A percentile compares a stretch with the other conserved stretches of the same genome.
Evolutionary conservation across 1,140 invertebrate species (phyloP).

Genomic region (Eubasilissa regina): DNA sequence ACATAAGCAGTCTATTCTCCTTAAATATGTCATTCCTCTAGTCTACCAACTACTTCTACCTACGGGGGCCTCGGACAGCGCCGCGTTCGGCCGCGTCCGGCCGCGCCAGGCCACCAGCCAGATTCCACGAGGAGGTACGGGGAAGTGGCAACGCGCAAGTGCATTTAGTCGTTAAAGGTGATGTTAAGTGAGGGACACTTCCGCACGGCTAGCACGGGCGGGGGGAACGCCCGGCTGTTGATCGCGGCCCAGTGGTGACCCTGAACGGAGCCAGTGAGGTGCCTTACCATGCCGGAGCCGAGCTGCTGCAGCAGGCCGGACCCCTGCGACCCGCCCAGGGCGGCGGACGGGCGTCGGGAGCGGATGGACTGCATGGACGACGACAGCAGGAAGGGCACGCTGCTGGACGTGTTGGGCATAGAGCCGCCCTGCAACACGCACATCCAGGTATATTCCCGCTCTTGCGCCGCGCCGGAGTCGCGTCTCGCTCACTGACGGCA

Average conservation of each 20-base stretch:
- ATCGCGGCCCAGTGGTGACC: conserved; percentile 74
- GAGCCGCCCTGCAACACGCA: conserved; percentile 79
- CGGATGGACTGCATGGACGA: conserved; percentile 88
- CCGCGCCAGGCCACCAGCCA: neutral
- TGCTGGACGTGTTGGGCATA: conserved; percentile 90
- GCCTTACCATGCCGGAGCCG: conserved; percentile 90
- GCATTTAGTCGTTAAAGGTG: conserved; percentile 71
- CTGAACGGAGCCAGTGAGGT: conserved; percentile 78
- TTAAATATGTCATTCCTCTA: conserved; percentile 52
- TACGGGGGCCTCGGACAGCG: neutral
- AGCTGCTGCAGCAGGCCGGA: conserved; percentile 86
- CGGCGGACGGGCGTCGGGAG: conserved; percentile 82
- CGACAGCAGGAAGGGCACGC: conserved; percentile 86
- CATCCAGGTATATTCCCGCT: neutral
- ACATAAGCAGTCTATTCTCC: conserved; percentile 39
- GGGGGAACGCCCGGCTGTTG: conserved; percentile 78
- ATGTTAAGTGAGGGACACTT: conserved; percentile 82
- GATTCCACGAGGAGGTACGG: no score
- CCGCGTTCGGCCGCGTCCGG: neutral
- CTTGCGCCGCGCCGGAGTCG: conserved; percentile 18
- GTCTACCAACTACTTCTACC: conserved; percentile 30
- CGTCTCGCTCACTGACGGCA: neutral
- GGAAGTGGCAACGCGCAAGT: neutral
- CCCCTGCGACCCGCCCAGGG: conserved; percentile 78
- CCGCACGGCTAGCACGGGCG: conserved; percentile 82